These are phyloP conservation scores for Sarcoramphus papa DNA, from an alignment of 2,797 vertebrate genomes.

Conservation along the genomic window DNA sequence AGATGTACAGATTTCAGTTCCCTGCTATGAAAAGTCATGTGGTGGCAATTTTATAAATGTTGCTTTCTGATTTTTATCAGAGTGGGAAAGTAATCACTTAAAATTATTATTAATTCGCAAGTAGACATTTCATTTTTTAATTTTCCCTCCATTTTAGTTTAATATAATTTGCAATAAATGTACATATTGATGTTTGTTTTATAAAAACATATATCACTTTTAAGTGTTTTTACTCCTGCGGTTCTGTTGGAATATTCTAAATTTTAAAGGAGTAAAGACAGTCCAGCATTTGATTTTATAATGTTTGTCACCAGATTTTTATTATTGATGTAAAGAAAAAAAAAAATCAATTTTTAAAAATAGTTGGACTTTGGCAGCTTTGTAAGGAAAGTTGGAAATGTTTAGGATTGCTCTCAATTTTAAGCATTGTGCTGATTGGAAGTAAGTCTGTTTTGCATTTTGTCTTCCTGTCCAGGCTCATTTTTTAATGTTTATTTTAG, in stretches of 20 bases:
- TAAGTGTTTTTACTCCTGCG: slow-evolving; percentile 75
- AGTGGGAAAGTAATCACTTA: slow-evolving; percentile 79
- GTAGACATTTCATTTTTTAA: slow-evolving; percentile 78
- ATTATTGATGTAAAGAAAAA: slow-evolving; percentile 79
- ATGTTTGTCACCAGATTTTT: slow-evolving; percentile 82
- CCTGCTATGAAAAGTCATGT: slow-evolving; percentile 80
- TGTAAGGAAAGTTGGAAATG: slow-evolving; percentile 75
- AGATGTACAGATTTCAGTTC: slow-evolving; percentile 82
- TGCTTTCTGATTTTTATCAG: slow-evolving; percentile 82
- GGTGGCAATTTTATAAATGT: slow-evolving; percentile 82
- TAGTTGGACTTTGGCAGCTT: slow-evolving; percentile 80
- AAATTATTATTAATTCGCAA: slow-evolving; percentile 77
- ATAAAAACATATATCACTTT: slow-evolving; percentile 79
- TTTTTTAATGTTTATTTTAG: slow-evolving; percentile 77
- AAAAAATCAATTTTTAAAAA: slow-evolving; percentile 72
- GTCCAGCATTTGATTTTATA: slow-evolving; percentile 80
- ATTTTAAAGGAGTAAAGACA: slow-evolving; percentile 77
- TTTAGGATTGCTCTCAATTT: slow-evolving; percentile 71
- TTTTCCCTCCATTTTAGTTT: slow-evolving; percentile 75
- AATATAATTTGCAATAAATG: slow-evolving; percentile 85
- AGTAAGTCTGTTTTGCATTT: slow-evolving; percentile 82
- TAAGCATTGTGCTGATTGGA: slow-evolving; percentile 79
- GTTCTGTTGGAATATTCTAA: slow-evolving; percentile 78
- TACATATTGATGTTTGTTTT: slow-evolving; percentile 83
- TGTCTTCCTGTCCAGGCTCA: slow-evolving; percentile 83